Evolutionary conservation across 37 sponge, comb jelly and placozoan species (phyloP), one percentile per base, ranked within the genome.

Genomic region (Sycon ciliatum): DNA sequence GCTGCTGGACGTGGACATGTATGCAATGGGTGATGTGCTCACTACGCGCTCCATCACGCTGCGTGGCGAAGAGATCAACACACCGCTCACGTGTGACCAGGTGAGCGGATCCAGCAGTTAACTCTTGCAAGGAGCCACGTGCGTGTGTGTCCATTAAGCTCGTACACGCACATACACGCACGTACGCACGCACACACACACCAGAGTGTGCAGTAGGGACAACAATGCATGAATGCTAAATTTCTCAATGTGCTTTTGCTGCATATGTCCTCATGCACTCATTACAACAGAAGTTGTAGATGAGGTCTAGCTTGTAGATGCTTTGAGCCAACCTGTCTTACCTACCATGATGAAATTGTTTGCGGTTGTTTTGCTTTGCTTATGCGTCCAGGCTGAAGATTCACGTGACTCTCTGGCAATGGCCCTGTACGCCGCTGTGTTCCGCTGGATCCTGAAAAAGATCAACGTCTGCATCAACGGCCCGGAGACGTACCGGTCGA

Each of bases 1-100:
- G 22, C 71, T 91, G 69, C 73, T 95, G 4, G 72, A 83, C 7
- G 53, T 95, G 52, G 84, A 91, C 56, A 53, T 81, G 36, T 79
- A 81, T 32, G 74, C 73, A 23, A 34, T 95, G 34, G 73, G 76
- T 36, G 92, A 84, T 40, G 85, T 86, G 16, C 86, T 95, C 40
- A 95, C 98, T 29, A 85, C 91, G 79, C 80, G 82, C 56, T 78
- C 79, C 74, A 88, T 88, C 81, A 80, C 82, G 42, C 80, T 95
- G 38, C 68, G 98, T 24, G 90, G 92, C 16, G 98, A 95, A 69
- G 87, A 88, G 81, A 92, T 95, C 64, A 88, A 81, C 49, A 92
- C 89, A 16, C 98, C 98, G 3, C 84, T 95, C 6, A 82, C 82
- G 34, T 67, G 83, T 23, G 82, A 93, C 32, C 87, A 86, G 76